A percentile compares a stretch with the other conserved stretches of the same genome.
Evolutionary conservation across 2,888 invertebrate species (phyloP).

Genomic region (Byasa hedistus): DNA sequence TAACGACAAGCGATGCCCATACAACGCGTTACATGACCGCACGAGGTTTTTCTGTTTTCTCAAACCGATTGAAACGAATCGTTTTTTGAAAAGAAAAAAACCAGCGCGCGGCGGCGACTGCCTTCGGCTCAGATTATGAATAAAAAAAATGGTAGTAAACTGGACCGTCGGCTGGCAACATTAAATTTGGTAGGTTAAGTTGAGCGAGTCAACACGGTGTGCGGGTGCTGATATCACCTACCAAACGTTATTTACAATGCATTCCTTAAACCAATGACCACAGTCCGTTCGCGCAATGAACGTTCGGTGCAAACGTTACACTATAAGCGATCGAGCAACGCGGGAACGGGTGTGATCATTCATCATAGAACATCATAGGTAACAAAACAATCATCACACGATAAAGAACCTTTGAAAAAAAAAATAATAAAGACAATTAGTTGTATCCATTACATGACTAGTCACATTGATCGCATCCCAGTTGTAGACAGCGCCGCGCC

Average conservation of each 20-base stretch:
- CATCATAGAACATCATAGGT: constrained; percentile 53
- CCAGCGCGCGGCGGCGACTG: constrained; percentile 36
- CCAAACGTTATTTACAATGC: constrained; percentile 77
- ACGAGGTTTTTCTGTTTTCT: constrained; percentile 38
- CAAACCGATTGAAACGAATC: constrained; percentile 23
- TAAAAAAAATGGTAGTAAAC: constrained; percentile 32
- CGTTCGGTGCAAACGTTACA: not conserved
- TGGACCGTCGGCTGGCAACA: constrained; percentile 44
- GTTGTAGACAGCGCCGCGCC: constrained; percentile 5
- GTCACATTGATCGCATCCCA: constrained; percentile 20
- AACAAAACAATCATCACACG: constrained; percentile 74
- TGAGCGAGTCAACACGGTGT: constrained; percentile 56
- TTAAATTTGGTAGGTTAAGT: constrained; percentile 65
- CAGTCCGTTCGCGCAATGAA: constrained; percentile 38
- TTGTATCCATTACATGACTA: constrained; percentile 42
- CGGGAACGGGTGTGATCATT: constrained; percentile 47
- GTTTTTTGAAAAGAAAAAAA: constrained; percentile 8
- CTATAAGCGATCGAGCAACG: not conserved
- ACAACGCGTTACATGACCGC: constrained; percentile 61
- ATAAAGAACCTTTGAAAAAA: constrained; percentile 63
- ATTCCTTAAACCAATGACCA: constrained; percentile 62
- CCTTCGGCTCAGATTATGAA: constrained; percentile 33
- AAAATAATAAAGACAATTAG: constrained; percentile 64
- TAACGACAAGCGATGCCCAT: constrained; percentile 79
- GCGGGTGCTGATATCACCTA: constrained; percentile 63